Percentiles rank a stretch among this genome's conserved stretches.
These are phyloP conservation scores for Danaus chrysippus DNA, from an alignment of 2,888 invertebrate species.

Conservation along the genomic window DNA sequence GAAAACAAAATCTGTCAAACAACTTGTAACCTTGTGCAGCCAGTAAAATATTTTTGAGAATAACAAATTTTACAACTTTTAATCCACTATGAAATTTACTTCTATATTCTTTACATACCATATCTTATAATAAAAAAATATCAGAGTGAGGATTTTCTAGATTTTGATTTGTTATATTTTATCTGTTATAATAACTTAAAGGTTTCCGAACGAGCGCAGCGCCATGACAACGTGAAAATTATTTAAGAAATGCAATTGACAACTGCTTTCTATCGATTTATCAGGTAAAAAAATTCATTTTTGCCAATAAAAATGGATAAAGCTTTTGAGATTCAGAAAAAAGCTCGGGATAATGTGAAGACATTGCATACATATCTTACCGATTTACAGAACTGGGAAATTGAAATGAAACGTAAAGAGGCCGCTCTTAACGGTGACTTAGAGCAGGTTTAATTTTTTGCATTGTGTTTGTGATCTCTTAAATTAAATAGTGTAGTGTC, in stretches of 20 bases:
- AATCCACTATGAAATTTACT: too few species aligned
- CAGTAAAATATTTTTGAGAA: too few species aligned
- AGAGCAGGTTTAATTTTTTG: constrained; percentile 62
- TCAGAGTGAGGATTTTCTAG: too few species aligned
- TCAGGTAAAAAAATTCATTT: constrained; percentile 35
- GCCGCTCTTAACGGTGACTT: constrained; percentile 71
- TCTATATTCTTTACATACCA: too few species aligned
- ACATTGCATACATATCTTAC: constrained; percentile 84
- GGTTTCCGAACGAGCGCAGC: constrained; percentile 28
- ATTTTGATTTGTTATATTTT: background rate
- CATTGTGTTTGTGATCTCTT: constrained; percentile 9
- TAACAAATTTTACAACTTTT: too few species aligned
- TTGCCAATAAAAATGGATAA: constrained; percentile 72
- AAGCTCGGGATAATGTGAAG: constrained; percentile 84
- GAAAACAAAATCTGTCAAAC: too few species aligned
- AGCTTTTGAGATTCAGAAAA: constrained; percentile 83
- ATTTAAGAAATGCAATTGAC: constrained; percentile 33
- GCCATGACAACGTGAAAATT: constrained; percentile 43
- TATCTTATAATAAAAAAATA: too few species aligned
- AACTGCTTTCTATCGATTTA: constrained; percentile 36
- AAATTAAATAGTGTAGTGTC: constrained; percentile 4
- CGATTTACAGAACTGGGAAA: constrained; percentile 85
- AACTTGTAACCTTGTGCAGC: too few species aligned
- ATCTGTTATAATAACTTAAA: background rate
- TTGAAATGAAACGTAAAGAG: constrained; percentile 86